Conservation (phyloP, 2,888 invertebrate genomes). For the Ormyrus pomaceus region DNA sequence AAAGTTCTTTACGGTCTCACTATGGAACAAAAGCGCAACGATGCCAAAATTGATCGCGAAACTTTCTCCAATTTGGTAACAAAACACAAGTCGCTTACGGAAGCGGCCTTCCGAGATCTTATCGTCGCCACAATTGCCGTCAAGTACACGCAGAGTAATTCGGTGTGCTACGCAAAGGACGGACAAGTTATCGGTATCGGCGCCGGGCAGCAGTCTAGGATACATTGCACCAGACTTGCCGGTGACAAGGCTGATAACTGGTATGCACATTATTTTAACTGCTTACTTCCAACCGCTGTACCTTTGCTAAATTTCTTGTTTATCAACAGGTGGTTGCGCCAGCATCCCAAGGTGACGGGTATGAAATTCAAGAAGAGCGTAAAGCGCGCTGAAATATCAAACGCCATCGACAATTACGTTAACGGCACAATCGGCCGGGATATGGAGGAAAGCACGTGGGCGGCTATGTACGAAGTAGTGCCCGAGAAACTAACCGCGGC, state of each 20-base stretch:
- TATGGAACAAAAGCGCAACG: conserved; percentile 92
- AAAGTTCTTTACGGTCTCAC: conserved; percentile 90
- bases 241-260: conserved; percentile 98
- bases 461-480: conserved; percentile 83
- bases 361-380: conserved; percentile 92
- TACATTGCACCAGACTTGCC: conserved; percentile 97
- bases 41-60: conserved; percentile 86
- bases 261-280: conserved; percentile 73
- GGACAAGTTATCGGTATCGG: conserved; percentile 97
- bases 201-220: conserved; percentile 99
- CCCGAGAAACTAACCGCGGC: conserved; percentile 84
- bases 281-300: background rate
- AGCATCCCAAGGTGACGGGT: conserved; percentile 89
- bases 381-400: conserved; percentile 94
- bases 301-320: conserved; percentile 21
- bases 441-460: conserved; percentile 86
- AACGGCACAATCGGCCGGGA: conserved; percentile 94
- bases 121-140: conserved; percentile 97
- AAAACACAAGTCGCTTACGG: conserved; percentile 80
- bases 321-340: conserved; percentile 88
- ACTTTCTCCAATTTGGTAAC: conserved; percentile 91
- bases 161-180: conserved; percentile 96
- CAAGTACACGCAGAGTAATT: conserved; percentile 99
- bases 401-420: conserved; percentile 96
- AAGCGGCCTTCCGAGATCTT: conserved; percentile 89